Conservation (phyloP, 2,797 vertebrate genomes). For the Fundulus diaphanus region DNA sequence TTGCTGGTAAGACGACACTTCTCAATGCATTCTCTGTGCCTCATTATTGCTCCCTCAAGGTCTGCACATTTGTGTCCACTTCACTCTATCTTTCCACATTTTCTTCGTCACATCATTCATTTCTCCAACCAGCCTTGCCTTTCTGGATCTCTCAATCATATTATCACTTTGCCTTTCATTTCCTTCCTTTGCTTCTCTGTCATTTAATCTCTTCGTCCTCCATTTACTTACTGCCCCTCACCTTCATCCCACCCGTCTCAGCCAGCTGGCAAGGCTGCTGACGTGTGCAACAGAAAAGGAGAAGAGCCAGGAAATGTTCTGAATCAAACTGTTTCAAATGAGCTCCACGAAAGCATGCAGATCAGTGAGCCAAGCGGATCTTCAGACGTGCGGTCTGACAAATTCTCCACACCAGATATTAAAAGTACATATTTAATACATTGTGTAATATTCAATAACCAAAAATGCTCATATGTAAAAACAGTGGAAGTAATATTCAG, state of each 20-base stretch:
- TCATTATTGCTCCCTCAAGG: conserved; percentile 5
- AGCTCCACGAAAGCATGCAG: conserved; percentile 33
- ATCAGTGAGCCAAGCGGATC: conserved; percentile 24
- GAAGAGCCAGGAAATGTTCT: conserved; percentile 56
- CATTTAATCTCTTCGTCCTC: conserved; percentile 26
- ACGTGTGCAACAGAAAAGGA: conserved; percentile 65
- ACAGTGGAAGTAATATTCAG: too few species aligned
- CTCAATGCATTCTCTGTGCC: neutral
- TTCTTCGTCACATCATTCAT: neutral
- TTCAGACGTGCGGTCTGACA: neutral
- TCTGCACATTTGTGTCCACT: conserved; percentile 36
- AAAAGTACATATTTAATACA: neutral
- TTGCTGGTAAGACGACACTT: conserved; percentile 12
- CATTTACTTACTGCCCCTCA: conserved; percentile 45
- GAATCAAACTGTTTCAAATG: conserved; percentile 69
- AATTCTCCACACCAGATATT: neutral
- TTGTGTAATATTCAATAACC: neutral
- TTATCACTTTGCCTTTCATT: conserved; percentile 45
- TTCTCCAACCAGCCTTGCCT: conserved; percentile 36
- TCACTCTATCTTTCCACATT: conserved; percentile 18
- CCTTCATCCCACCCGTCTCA: conserved; percentile 32
- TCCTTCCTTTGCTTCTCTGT: conserved; percentile 47
- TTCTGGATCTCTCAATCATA: conserved; percentile 51
- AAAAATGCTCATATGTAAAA: too few species aligned
- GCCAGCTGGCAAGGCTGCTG: conserved; percentile 58